Conservation (phyloP, 1,140 invertebrate species). For the Formica selysi region DNA sequence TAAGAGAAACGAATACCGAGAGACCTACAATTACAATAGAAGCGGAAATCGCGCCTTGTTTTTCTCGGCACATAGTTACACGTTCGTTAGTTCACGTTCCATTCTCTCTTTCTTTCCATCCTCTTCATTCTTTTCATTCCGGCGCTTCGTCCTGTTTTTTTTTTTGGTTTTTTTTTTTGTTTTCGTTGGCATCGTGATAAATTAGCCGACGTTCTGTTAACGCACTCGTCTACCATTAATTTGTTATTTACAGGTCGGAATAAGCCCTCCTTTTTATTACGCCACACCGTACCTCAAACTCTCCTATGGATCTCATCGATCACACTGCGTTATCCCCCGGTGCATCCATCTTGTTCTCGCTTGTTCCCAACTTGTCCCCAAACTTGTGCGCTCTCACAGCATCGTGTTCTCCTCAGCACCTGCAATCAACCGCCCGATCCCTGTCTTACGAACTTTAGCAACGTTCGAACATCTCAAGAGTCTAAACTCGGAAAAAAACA, state of each 20-base stretch:
- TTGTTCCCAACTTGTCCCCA: constrained; percentile 29
- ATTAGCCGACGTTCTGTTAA: constrained; percentile 40
- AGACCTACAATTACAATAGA: constrained; percentile 49
- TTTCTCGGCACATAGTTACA: constrained; percentile 46
- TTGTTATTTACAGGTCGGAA: constrained; percentile 54
- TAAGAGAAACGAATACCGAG: constrained; percentile 40
- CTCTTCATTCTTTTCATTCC: not conserved
- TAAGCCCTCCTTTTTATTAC: constrained; percentile 16
- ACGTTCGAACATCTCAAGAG: not conserved
- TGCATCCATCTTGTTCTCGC: constrained; percentile 33
- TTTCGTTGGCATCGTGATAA: constrained; percentile 23
- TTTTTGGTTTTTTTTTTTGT: not conserved
- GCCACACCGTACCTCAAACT: not conserved
- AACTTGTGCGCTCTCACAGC: constrained; percentile 23
- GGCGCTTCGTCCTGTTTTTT: not conserved
- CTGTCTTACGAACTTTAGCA: not conserved
- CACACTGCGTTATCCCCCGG: not conserved
- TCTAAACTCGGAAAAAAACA: not conserved
- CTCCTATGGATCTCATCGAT: constrained; percentile 36
- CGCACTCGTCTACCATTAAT: constrained; percentile 50
- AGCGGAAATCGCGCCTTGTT: constrained; percentile 52
- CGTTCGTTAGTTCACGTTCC: constrained; percentile 39
- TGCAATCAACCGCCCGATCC: not conserved
- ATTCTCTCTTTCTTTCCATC: not conserved
- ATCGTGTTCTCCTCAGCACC: not conserved